Base-by-base conservation (phyloP, 1,140 invertebrate species). In the Drosophila sturtevanti region DNA sequence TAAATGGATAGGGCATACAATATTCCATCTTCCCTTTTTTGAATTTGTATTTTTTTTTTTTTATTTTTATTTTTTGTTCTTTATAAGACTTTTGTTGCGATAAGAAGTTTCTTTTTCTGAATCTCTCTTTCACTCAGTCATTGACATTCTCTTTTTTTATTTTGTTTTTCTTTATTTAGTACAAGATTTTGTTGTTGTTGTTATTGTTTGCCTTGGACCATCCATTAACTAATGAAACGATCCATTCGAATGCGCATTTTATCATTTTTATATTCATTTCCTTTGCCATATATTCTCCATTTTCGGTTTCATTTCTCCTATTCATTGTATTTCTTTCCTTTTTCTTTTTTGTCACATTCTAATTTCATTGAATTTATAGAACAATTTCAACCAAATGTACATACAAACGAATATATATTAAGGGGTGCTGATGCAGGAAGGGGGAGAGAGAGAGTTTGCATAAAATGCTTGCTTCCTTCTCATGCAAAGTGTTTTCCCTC, bases 201-300 rank as follows among this genome's bases (percentile, higher is more conserved):
- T 70, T 67, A 44, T n/a, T 54, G 9, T 18, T 54, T 37, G 9
- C 56, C 22, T 12, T 11, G 14, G 41, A 31, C 38, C 68, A 64
- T 89, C 84, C 84, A 89, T 89, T 89, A 89, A 89, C 85, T 89
- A 89, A 89, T 89, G 84, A 89, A 89, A 14, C 72, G 62, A 89
- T 77, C 38, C 69, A 41, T 22, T 27, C 51, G 27, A 22, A 21
- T 21, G 44, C 31, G 63, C 62, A 70, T 59, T 65, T 74, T 77
- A 63, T 63, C 67, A 81, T 81, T 81, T 81, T 64, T 64, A 74
- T 72, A 63, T 56, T 35, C 68, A 67, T 76, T 54, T 68, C 52
- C 52, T 55, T 41, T 7, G 10, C 10, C 31, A 34, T 72, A 56
- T 67, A 10, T 62, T 54, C 55, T 35, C 35, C 84, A 79, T 87